These are phyloP conservation scores for Probaryconus sp. DNA, from an alignment of 1,140 invertebrate genomes.

Conservation along the genomic window DNA sequence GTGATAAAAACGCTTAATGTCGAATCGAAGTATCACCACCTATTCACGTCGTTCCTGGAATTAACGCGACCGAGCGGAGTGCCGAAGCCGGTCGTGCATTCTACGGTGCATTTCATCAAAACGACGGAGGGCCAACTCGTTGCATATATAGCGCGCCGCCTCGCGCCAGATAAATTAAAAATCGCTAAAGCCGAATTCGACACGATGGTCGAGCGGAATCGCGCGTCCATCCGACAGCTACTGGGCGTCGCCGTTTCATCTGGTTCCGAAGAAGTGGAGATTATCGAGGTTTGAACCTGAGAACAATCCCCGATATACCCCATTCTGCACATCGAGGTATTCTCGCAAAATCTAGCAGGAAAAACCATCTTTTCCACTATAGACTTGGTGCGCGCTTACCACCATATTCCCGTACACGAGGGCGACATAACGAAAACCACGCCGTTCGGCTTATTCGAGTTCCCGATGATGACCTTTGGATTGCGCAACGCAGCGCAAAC, in stretches of 20 bases:
- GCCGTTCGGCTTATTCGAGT: constrained; percentile 68
- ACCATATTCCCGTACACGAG: constrained; percentile 71
- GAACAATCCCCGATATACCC: constrained; percentile 71
- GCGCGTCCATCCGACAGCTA: constrained; percentile 15
- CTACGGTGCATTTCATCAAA: not conserved
- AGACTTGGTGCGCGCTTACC: constrained; percentile 77
- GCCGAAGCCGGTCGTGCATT: no score
- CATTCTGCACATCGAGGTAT: constrained; percentile 65
- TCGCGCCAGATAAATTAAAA: constrained; percentile 2
- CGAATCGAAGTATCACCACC: no score
- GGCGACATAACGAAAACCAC: constrained; percentile 69
- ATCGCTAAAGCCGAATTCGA: constrained; percentile 19
- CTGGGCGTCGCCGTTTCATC: constrained; percentile 30
- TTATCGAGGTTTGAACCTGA: constrained; percentile 67
- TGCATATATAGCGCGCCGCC: not conserved
- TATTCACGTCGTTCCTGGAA: no score
- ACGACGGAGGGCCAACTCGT: constrained; percentile 5
- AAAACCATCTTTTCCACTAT: constrained; percentile 28
- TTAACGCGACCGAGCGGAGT: no score
- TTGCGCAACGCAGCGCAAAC: constrained; percentile 70
- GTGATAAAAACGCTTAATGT: no score
- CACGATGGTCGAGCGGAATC: constrained; percentile 9
- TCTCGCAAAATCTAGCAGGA: constrained; percentile 64
- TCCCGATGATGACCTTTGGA: constrained; percentile 66
- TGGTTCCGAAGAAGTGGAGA: constrained; percentile 64